Base-by-base conservation (phyloP, 2,113 vertebrate genomes). In the Corythoichthys intestinalis region DNA sequence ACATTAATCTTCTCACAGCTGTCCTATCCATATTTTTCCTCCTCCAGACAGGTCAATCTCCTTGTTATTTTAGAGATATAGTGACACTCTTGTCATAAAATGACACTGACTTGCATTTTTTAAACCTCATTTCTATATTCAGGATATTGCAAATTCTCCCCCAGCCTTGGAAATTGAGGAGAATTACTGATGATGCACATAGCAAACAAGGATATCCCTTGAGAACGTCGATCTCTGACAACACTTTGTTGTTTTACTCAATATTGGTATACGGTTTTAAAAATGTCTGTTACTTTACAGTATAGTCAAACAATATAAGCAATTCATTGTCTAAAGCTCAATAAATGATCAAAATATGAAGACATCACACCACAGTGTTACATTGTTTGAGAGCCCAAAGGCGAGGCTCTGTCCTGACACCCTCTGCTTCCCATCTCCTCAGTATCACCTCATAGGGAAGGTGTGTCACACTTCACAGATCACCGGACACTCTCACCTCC, bases 61-160 rank as follows among this genome's bases (percentile, higher is more conserved):
- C 71, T 70, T n/a, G 81, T 86, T 89, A 86, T 88, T 85, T 83
- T 79, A 83, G 83, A 84, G 86, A 83, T 69, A 74, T 78, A 82
- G 78, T 82, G 85, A 90, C 87, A 88, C 83, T 73, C 12, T 74
- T 79, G 81, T 83, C 83, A 83, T 89, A 89, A 90, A 89, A 90
- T 80, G 83, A 53, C 78, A 85, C 85, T 90, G 89, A 88, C 89
- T 90, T 90, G 83, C 85, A 89, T 89, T 88, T 89, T 89, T 88
- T 89, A 89, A 89, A 86, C 87, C 81, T 88, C 87, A 90, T 88
- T 90, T 88, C 82, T 85, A 83, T 88, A 85, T 84, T 76, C 74
- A 70, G 79, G 84, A 28, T 86, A 83, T 83, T 84, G 72, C 64
- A 81, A 88, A 84, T 87, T 88, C 87, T 90, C 84, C 89, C 88